Conservation (phyloP, 2,888 invertebrate species). For the Eupeodes latifasciatus region DNA sequence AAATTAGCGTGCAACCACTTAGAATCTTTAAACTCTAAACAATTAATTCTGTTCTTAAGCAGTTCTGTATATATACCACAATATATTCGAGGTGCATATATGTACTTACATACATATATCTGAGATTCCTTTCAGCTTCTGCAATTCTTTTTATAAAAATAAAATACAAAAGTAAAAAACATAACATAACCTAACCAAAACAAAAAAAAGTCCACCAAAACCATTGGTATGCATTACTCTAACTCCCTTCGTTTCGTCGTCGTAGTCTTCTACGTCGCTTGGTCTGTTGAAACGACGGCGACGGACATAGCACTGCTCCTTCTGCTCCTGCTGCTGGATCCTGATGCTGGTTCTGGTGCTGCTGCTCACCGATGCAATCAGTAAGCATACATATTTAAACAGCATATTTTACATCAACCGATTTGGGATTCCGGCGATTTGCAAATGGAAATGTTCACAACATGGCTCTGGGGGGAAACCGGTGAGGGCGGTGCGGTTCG, state of each 20-base stretch:
- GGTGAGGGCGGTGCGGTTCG: too few relatives aligned
- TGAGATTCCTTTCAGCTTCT: constrained; percentile 56
- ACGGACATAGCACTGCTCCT: constrained; percentile 12
- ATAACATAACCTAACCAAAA: constrained; percentile 5
- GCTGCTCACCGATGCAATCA: constrained; percentile 75
- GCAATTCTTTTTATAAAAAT: constrained; percentile 27
- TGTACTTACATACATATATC: background rate
- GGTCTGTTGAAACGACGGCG: background rate
- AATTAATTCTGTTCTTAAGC: constrained; percentile 69
- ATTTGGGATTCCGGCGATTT: constrained; percentile 76
- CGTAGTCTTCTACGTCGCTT: background rate
- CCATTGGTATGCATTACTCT: constrained; percentile 74
- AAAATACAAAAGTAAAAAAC: constrained; percentile 11
- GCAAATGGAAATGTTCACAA: constrained; percentile 77
- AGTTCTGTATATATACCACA: background rate
- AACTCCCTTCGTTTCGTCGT: background rate
- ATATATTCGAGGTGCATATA: background rate
- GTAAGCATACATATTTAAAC: constrained; percentile 77
- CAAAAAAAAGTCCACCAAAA: constrained; percentile 29
- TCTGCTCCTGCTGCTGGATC: constrained; percentile 10
- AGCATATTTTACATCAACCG: constrained; percentile 76
- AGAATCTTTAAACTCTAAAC: constrained; percentile 59
- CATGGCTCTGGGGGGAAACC: constrained; percentile 46
- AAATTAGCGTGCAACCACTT: constrained; percentile 65
- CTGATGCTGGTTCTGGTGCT: background rate